These are phyloP conservation scores for Tringa solitaria DNA, from an alignment of 2,113 vertebrate genomes.

Conservation along the genomic window DNA sequence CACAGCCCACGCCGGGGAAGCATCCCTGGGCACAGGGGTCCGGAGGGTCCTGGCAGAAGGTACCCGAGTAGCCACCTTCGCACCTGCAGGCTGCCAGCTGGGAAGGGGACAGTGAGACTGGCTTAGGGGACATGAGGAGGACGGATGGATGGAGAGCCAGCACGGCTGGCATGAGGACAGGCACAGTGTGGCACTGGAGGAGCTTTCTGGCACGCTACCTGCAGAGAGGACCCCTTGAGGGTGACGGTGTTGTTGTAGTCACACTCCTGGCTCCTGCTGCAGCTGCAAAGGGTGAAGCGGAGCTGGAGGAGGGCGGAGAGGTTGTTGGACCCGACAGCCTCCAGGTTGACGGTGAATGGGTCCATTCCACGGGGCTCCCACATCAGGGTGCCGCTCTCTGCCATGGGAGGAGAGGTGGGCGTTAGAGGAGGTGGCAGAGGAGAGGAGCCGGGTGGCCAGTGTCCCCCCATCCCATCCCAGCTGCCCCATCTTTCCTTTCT, in stretches of 20 bases:
- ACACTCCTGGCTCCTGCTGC: conserved; percentile 43
- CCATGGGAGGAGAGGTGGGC: background rate
- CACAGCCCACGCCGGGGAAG: conserved; percentile 15
- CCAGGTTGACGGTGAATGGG: background rate
- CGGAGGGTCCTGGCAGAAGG: background rate
- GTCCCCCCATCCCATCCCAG: background rate
- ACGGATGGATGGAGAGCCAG: background rate
- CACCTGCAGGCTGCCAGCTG: conserved; percentile 58
- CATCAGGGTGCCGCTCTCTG: background rate
- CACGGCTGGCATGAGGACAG: background rate
- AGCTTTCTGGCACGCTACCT: background rate
- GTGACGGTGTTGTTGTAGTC: background rate
- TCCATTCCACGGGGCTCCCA: background rate
- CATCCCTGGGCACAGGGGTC: conserved; percentile 39
- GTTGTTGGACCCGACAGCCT: conserved; percentile 38
- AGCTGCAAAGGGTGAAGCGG: conserved; percentile 44
- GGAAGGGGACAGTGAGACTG: background rate
- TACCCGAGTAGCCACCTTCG: background rate
- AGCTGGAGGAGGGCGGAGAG: conserved; percentile 41
- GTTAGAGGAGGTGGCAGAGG: background rate
- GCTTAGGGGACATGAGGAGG: background rate
- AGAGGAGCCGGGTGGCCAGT: background rate
- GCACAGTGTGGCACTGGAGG: background rate
- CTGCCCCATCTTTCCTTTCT: background rate
- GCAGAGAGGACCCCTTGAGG: background rate